A percentile compares a stretch with the other conserved stretches of the same genome.
These are phyloP conservation scores for Ancistrus triradiatus DNA, from an alignment of 2,113 vertebrate genomes.

Conservation along the genomic window DNA sequence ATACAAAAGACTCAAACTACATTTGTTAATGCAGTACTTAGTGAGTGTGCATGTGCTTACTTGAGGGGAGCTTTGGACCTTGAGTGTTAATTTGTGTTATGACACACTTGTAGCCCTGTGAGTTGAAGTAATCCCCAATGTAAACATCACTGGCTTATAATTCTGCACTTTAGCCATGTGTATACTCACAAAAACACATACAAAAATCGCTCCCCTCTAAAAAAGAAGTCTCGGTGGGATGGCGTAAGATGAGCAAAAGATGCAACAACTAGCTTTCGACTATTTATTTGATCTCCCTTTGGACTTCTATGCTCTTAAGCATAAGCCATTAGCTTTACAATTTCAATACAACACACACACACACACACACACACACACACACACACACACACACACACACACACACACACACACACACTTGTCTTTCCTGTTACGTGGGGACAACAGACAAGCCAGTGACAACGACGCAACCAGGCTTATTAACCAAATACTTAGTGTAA, in stretches of 20 bases:
- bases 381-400: background rate
- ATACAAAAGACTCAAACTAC: no score
- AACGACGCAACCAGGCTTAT: no score
- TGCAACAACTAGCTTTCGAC: constrained; percentile 12
- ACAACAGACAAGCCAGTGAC: no score
- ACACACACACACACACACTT: constrained; percentile 13
- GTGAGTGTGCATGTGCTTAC: background rate
- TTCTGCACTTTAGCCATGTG: constrained; percentile 37
- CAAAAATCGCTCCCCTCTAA: constrained; percentile 5
- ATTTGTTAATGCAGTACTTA: no score
- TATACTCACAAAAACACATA: constrained; percentile 19
- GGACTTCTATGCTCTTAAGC: constrained; percentile 11
- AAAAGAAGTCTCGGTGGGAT: constrained; percentile 9
- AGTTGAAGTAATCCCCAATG: constrained; percentile 29
- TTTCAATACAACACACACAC: background rate
- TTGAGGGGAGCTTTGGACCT: constrained; percentile 8
- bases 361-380: background rate
- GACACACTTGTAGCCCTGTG: constrained; percentile 3
- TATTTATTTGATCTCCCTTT: constrained; percentile 13
- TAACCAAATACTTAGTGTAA: no score
- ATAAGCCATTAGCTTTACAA: constrained; percentile 3
- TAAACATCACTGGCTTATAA: constrained; percentile 30
- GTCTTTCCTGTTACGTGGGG: no score
- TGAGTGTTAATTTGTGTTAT: constrained; percentile 35
- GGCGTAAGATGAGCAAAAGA: constrained; percentile 25